These are phyloP conservation scores for Zelleria hepariella DNA, from an alignment of 2,888 invertebrate species.

Conservation along the genomic window DNA sequence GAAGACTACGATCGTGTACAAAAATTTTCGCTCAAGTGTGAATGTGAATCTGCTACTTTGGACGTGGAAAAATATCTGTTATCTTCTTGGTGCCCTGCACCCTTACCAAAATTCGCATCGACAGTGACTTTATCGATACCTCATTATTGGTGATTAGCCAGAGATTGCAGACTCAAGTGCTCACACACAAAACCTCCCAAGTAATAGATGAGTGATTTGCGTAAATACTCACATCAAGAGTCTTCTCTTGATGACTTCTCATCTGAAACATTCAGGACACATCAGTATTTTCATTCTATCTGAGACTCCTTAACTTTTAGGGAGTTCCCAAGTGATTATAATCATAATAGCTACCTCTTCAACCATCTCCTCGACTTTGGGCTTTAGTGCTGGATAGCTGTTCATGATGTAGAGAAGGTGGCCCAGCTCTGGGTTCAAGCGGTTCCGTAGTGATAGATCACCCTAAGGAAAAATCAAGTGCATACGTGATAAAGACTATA, in stretches of 20 bases:
- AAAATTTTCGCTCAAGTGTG: no score
- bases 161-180: not conserved
- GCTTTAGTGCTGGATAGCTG: conserved; percentile 42
- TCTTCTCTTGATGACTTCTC: not conserved
- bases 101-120: no score
- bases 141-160: no score
- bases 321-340: no score
- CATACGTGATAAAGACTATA: not conserved
- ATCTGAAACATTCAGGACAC: not conserved
- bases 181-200: not conserved
- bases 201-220: not conserved
- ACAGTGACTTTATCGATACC: no score
- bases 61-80: no score
- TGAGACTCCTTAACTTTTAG: no score
- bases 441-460: conserved; percentile 45
- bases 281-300: no score
- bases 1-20: no score
- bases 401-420: conserved; percentile 59
- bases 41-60: no score
- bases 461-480: conserved; percentile 30
- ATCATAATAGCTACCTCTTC: conserved; percentile 39
- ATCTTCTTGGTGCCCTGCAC: no score
- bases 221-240: not conserved
- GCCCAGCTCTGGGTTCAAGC: conserved; percentile 54
- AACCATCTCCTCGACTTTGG: conserved; percentile 44